Conservation (phyloP, 2,888 invertebrate species). For the Eueremaeus valkanovi region DNA sequence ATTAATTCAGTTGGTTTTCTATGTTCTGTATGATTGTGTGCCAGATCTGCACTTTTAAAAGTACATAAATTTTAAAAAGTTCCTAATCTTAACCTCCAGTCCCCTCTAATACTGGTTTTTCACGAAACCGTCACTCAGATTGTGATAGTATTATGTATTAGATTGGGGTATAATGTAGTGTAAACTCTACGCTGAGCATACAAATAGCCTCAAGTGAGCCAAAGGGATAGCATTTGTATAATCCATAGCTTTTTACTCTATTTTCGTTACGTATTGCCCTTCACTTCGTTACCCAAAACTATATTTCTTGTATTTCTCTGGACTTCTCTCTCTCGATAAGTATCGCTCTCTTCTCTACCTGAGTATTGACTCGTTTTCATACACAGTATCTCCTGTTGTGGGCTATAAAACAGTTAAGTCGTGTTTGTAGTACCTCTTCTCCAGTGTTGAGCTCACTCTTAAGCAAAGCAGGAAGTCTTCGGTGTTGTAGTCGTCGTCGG, state of each 20-base stretch:
- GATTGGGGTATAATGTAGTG: neutral
- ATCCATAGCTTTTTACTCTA: neutral
- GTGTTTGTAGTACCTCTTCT: neutral
- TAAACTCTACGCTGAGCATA: slow-evolving; percentile 3
- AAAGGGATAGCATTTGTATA: slow-evolving; percentile 5
- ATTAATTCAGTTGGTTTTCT: neutral
- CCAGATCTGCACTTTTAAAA: slow-evolving; percentile 12
- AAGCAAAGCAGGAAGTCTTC: slow-evolving; percentile 33
- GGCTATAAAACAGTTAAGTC: neutral
- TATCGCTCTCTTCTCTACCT: neutral
- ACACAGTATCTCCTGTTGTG: neutral
- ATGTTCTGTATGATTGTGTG: neutral
- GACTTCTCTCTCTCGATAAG: neutral
- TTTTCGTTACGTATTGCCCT: neutral
- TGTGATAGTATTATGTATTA: neutral
- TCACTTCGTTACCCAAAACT: neutral
- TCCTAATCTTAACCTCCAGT: slow-evolving; percentile 18
- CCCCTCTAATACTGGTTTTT: slow-evolving; percentile 24
- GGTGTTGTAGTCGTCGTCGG: no score
- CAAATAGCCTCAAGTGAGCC: slow-evolving; percentile 18
- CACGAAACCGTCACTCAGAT: neutral
- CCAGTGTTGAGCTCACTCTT: neutral
- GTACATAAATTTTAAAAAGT: neutral
- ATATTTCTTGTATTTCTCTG: neutral
- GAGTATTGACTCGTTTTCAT: neutral